Percentiles rank a stretch among this genome's conserved stretches.
phyloP scores from a whole-genome alignment of 2,888 invertebrate species.

The Pollenia labialis region DNA sequence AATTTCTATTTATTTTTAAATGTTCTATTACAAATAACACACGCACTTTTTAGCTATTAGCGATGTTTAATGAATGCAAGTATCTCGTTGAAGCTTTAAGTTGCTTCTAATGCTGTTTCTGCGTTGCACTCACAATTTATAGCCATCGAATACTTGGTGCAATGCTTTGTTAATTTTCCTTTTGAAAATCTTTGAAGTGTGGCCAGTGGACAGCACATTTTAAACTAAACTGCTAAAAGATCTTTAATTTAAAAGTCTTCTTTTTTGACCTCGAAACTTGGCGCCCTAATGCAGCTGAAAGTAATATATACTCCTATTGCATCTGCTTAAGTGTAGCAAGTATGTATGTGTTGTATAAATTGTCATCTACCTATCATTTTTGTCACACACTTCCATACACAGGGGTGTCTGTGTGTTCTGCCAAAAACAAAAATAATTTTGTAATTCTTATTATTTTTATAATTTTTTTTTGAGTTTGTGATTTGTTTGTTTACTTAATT shows the following conservation, averaged over 20 bases:
- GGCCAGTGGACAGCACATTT: slow-evolving; percentile 58
- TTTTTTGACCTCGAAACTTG: slow-evolving; percentile 71
- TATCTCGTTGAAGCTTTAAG: slow-evolving; percentile 59
- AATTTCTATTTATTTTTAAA: neutral
- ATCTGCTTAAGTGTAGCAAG: slow-evolving; percentile 49
- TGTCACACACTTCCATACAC: slow-evolving; percentile 11
- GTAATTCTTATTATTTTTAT: slow-evolving; percentile 37
- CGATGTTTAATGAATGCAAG: slow-evolving; percentile 13
- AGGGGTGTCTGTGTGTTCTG: no score
- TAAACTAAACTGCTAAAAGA: slow-evolving; percentile 24
- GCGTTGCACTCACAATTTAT: slow-evolving; percentile 61
- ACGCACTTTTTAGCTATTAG: neutral
- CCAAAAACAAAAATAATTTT: slow-evolving; percentile 22
- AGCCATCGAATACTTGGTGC: slow-evolving; percentile 37
- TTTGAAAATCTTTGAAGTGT: slow-evolving; percentile 64
- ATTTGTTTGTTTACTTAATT: slow-evolving; percentile 49
- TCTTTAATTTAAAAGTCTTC: slow-evolving; percentile 71
- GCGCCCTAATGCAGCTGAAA: slow-evolving; percentile 65
- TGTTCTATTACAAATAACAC: slow-evolving; percentile 8
- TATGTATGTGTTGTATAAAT: slow-evolving; percentile 54
- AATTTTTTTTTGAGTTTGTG: slow-evolving; percentile 42
- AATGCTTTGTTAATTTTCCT: slow-evolving; percentile 36
- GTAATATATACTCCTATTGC: slow-evolving; percentile 61
- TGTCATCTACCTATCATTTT: slow-evolving; percentile 51
- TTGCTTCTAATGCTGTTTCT: slow-evolving; percentile 66